Conservation (phyloP, 1,140 invertebrate genomes). For the Argopecten irradians region DNA sequence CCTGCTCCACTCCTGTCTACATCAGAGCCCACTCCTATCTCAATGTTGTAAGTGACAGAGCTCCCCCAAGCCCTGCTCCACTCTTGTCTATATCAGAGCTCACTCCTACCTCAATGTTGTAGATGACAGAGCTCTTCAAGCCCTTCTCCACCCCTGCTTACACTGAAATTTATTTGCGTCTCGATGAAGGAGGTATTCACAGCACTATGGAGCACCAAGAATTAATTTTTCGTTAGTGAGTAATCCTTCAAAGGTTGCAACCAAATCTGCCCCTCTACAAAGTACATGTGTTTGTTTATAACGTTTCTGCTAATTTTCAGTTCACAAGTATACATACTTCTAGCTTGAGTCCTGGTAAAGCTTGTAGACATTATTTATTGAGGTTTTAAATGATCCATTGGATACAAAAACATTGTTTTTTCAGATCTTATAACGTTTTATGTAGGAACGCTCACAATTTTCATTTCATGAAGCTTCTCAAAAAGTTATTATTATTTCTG, state of each 20-base stretch:
- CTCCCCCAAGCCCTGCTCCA: too few species aligned
- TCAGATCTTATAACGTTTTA: not conserved
- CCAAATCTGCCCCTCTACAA: constrained; percentile 14
- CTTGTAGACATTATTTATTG: not conserved
- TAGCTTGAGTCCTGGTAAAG: not conserved
- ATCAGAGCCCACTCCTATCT: too few species aligned
- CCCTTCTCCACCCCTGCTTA: not conserved
- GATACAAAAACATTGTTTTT: not conserved
- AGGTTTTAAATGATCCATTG: not conserved
- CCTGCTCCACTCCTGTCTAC: too few species aligned
- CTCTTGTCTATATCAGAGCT: too few species aligned
- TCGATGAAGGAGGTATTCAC: not conserved
- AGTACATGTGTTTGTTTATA: constrained; percentile 13
- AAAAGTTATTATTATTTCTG: not conserved
- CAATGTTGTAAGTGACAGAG: too few species aligned
- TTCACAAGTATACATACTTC: not conserved
- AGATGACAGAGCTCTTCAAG: not conserved
- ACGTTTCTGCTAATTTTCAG: not conserved
- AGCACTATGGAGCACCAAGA: not conserved
- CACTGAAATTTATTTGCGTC: not conserved
- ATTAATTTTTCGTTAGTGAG: not conserved
- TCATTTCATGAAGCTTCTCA: not conserved
- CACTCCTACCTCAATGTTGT: too few species aligned
- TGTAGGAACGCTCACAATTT: not conserved
- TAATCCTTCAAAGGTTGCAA: constrained; percentile 2